Percentiles rank a stretch among this genome's conserved stretches.
Conservation (phyloP, 2,888 invertebrate species). For the Chloromyia formosa region DNA sequence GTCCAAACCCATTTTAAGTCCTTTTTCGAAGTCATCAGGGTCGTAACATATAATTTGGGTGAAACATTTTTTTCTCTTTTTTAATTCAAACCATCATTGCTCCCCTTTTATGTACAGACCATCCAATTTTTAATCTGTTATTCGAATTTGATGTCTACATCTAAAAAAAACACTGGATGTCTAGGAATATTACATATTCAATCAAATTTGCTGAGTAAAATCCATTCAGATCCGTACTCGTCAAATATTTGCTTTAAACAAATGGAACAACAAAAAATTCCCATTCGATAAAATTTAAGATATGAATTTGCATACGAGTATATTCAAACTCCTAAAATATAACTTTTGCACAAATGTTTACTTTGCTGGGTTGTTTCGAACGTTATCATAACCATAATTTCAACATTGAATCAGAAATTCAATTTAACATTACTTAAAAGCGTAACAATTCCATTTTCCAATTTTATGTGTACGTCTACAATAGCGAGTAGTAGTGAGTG, state of each 20-base stretch:
- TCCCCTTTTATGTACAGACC: no score
- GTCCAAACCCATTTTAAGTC: no score
- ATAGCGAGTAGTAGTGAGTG: background rate
- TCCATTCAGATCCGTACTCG: conserved; percentile 1
- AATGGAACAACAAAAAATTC: background rate
- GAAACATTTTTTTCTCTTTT: no score
- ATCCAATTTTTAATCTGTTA: no score
- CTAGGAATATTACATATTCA: background rate
- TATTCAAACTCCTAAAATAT: conserved; percentile 25
- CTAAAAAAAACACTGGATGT: background rate
- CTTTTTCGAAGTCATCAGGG: no score
- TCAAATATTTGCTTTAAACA: conserved; percentile 16
- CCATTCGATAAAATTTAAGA: background rate
- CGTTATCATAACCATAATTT: conserved; percentile 16
- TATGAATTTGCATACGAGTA: conserved; percentile 20
- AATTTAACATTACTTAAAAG: conserved; percentile 24
- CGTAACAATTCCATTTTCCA: conserved; percentile 35
- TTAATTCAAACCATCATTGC: no score
- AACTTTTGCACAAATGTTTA: conserved; percentile 31
- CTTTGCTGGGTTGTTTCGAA: conserved; percentile 26
- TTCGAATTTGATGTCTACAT: no score
- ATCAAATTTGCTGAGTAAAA: background rate
- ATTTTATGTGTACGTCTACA: conserved; percentile 15
- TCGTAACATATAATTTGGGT: no score
- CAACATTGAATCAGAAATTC: conserved; percentile 34